Conservation (phyloP, 2,797 vertebrate genomes). For the Acipenser transmontanus region DNA sequence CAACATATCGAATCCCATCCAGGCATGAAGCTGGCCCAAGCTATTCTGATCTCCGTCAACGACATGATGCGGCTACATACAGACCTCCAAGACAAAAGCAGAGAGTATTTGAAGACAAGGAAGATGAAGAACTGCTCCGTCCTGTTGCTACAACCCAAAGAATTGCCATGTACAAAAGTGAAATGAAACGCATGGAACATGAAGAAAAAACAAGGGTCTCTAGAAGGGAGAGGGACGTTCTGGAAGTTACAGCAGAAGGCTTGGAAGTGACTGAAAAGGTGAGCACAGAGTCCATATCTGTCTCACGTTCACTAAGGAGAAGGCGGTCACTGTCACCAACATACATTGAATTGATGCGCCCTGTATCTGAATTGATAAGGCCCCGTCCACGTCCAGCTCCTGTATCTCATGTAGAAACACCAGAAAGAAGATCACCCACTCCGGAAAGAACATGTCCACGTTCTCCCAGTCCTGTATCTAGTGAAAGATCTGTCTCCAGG, state of each 20-base stretch:
- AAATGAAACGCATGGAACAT: conserved; percentile 80
- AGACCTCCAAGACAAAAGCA: conserved; percentile 75
- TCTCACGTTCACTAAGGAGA: conserved; percentile 76
- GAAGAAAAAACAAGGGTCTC: conserved; percentile 76
- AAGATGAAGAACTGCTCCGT: conserved; percentile 86
- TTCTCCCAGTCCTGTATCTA: conserved; percentile 89
- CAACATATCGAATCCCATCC: conserved; percentile 81
- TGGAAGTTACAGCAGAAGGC: conserved; percentile 53
- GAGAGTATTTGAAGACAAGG: conserved; percentile 80
- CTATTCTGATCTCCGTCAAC: conserved; percentile 80
- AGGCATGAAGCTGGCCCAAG: conserved; percentile 82
- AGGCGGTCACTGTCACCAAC: conserved; percentile 91
- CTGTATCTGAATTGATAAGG: conserved; percentile 80
- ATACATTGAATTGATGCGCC: conserved; percentile 86
- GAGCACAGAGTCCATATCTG: conserved; percentile 56
- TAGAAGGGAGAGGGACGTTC: conserved; percentile 66
- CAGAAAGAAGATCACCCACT: conserved; percentile 71
- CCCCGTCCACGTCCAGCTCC: conserved; percentile 47
- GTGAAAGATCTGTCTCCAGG: conserved; percentile 83
- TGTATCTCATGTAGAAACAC: conserved; percentile 54
- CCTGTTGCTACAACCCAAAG: conserved; percentile 69
- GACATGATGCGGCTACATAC: conserved; percentile 79
- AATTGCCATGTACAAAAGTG: conserved; percentile 78
- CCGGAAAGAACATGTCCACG: conserved; percentile 85
- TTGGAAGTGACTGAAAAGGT: conserved; percentile 72